Base-by-base conservation (phyloP, 2,888 invertebrate genomes). In the Allolobophora icterica region DNA sequence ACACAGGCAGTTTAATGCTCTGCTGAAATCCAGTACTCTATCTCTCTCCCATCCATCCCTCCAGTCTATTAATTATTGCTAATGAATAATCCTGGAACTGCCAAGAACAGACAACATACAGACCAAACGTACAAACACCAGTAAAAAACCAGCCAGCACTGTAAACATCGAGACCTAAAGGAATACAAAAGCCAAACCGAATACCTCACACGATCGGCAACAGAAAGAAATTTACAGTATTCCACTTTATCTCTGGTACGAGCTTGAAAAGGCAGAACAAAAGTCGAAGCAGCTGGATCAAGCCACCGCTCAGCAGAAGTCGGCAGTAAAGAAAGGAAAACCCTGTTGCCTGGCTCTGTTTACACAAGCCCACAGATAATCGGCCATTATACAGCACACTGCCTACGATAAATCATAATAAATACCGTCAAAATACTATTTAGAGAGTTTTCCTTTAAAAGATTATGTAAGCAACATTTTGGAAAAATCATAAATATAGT, bases 191-290 rank as follows among this genome's bases (percentile, higher is more conserved):
- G 71, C 30, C 71, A 11, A 71, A 30, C 71, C 11, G n/a, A 71
- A 71, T 71, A n/a, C 71, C 71, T 71, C n/a, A n/a, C 71, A 71
- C n/a, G 71, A 30, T 11, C n/a, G 30, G 71, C n/a, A 30, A 71
- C n/a, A n/a, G 71, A 71, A 71, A 71, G 71, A 30, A 8, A 71
- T 71, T 71, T 71, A 71, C 71, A 71, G 71, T 8, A 71, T 71
- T 71, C 71, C 71, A n/a, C 71, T 71, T 71, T 71, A 71, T 71
- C 71, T 71, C 11, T 71, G 71, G 71, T 71, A n/a, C n/a, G n/a
- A n/a, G 71, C n/a, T 71, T 71, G 71, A 71, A n/a, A n/a, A 71
- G n/a, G 71, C 71, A 71, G n/a, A 71, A n/a, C 71, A 71, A 71
- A 71, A 71, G 71, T 13, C 71, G 8, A n/a, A 8, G n/a, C 71